Percentiles rank a stretch among this genome's conserved stretches.
Evolutionary conservation across 2,888 invertebrate species (phyloP).

Genomic region (Drosophila silvestris): DNA sequence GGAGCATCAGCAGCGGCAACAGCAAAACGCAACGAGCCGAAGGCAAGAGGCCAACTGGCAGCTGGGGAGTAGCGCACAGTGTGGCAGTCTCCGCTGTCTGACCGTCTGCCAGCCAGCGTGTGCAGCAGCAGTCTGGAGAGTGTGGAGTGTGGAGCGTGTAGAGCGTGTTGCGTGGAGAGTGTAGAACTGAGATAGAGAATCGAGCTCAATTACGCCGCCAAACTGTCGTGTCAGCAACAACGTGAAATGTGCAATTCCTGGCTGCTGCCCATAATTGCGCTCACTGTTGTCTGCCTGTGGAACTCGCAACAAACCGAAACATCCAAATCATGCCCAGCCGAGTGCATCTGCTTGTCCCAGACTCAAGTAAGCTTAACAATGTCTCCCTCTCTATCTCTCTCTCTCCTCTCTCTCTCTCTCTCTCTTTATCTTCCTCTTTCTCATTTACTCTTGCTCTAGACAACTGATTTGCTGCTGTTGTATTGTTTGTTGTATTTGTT

Average conservation of each 20-base stretch:
- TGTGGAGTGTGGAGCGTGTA: constrained; percentile 1
- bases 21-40: constrained; percentile 32
- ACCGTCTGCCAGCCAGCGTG: constrained; percentile 16
- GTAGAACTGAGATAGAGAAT: constrained; percentile 54
- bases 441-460: not conserved
- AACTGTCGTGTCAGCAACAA: constrained; percentile 81
- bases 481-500: constrained; percentile 13
- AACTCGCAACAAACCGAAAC: constrained; percentile 85
- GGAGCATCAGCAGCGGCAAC: constrained; percentile 22
- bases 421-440: not conserved
- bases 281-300: constrained; percentile 85
- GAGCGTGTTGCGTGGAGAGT: constrained; percentile 1
- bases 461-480: constrained; percentile 26
- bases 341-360: constrained; percentile 94
- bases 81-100: constrained; percentile 24
- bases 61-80: constrained; percentile 41
- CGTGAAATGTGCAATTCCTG: constrained; percentile 86
- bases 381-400: constrained; percentile 10
- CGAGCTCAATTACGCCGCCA: constrained; percentile 79
- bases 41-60: constrained; percentile 55
- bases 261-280: constrained; percentile 85
- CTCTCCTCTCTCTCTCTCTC: not conserved
- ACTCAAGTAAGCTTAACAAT: constrained; percentile 89
- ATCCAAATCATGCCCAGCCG: constrained; percentile 90
- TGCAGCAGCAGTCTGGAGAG: not conserved